Conservation (phyloP, 2,797 vertebrate genomes). For the Diglossa cyanea region DNA sequence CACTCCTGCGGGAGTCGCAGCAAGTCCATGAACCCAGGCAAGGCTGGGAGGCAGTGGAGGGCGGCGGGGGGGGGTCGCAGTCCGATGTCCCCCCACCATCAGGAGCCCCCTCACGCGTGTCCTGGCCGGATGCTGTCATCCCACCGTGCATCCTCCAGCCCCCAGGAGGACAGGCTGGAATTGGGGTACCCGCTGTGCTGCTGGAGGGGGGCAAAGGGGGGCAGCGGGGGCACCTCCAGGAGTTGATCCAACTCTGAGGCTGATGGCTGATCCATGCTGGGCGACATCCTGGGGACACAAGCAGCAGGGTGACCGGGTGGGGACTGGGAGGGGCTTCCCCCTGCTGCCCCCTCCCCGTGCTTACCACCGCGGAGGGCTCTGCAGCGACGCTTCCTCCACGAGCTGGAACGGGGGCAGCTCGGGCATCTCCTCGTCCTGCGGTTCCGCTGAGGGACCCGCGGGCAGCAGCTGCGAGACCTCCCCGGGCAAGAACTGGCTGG, state of each 20-base stretch:
- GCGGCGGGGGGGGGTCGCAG: neutral
- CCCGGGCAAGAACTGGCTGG: neutral
- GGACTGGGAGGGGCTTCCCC: too few relatives aligned
- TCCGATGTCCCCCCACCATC: neutral
- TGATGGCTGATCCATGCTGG: neutral
- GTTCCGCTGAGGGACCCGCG: neutral
- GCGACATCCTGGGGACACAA: neutral
- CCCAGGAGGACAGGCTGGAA: neutral
- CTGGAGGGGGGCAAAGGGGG: neutral
- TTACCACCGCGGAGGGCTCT: constrained; percentile 17
- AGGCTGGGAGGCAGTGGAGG: neutral
- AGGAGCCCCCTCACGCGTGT: neutral
- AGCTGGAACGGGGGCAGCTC: neutral
- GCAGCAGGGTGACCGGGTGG: accelerated
- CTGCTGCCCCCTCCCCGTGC: neutral
- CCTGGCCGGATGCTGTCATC: constrained; percentile 12
- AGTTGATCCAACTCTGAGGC: neutral
- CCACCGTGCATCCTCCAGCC: neutral
- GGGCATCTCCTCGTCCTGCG: neutral
- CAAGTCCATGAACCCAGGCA: neutral
- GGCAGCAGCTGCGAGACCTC: neutral
- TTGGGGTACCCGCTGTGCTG: neutral
- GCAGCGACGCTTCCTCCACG: neutral
- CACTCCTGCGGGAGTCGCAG: neutral
- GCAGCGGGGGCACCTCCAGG: neutral